Conservation (phyloP, 1,140 invertebrate genomes). For the Ericerus pela region DNA sequence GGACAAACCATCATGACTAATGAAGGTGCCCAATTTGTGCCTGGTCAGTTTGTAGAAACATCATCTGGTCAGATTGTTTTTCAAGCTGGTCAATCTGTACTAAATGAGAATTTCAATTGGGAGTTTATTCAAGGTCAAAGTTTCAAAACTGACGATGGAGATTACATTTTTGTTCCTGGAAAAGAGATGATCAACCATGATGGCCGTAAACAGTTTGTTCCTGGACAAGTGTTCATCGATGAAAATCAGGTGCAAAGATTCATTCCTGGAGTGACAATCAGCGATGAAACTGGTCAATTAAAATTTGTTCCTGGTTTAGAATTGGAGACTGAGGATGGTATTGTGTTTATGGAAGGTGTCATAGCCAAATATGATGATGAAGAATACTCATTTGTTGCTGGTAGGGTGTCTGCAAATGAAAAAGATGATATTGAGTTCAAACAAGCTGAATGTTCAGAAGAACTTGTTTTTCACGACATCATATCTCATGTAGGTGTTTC, state of each 20-base stretch:
- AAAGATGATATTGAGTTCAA: not conserved
- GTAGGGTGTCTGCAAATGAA: constrained; percentile 38
- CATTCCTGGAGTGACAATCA: constrained; percentile 41
- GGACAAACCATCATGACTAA: constrained; percentile 53
- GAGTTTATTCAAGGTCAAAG: constrained; percentile 46
- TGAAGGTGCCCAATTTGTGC: constrained; percentile 46
- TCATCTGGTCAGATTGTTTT: constrained; percentile 30
- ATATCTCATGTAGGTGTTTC: constrained; percentile 12
- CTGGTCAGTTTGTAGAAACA: constrained; percentile 46
- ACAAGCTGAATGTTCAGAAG: constrained; percentile 14
- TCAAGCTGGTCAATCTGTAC: constrained; percentile 35
- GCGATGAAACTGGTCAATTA: constrained; percentile 33
- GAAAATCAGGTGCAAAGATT: constrained; percentile 40
- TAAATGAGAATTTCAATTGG: constrained; percentile 26
- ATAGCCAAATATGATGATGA: constrained; percentile 39
- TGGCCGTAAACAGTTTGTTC: constrained; percentile 38
- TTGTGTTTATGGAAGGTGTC: constrained; percentile 51
- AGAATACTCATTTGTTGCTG: constrained; percentile 36
- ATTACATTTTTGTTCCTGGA: constrained; percentile 41
- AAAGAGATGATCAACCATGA: constrained; percentile 37
- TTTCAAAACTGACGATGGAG: constrained; percentile 41
- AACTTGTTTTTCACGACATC: constrained; percentile 16
- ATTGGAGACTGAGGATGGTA: constrained; percentile 44
- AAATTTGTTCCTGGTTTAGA: constrained; percentile 49
- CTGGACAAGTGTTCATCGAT: constrained; percentile 45